These are phyloP conservation scores for Phalacrocorax aristotelis DNA, from an alignment of 2,113 vertebrate genomes.

Conservation along the genomic window DNA sequence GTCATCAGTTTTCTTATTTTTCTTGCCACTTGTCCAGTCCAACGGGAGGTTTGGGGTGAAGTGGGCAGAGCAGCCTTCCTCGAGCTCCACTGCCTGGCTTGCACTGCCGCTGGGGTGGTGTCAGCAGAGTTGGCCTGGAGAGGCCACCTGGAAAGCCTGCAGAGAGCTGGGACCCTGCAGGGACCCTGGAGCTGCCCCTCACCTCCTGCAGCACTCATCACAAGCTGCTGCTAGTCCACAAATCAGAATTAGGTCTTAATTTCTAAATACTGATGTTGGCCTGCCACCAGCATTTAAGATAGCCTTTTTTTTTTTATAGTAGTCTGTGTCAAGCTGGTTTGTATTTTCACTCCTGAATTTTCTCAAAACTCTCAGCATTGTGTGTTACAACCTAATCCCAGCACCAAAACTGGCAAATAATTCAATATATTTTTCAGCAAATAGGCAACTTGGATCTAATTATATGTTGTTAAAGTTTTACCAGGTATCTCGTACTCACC, in stretches of 20 bases:
- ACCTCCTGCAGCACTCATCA: neutral
- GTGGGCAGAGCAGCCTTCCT: neutral
- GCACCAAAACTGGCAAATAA: neutral
- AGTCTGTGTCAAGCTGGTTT: neutral
- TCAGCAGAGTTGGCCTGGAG: rapidly evolving
- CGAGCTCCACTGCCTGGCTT: rapidly evolving
- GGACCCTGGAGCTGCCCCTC: rapidly evolving
- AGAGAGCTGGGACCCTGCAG: rapidly evolving
- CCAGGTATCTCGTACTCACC: neutral
- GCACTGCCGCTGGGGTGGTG: rapidly evolving
- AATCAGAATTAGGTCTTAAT: neutral
- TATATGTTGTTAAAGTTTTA: conserved; percentile 15
- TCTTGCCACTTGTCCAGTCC: rapidly evolving
- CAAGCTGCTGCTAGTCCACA: neutral
- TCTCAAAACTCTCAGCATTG: neutral
- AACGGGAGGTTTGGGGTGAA: rapidly evolving
- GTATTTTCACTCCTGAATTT: conserved; percentile 28
- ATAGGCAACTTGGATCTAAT: neutral
- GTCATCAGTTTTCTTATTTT: neutral
- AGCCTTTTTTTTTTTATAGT: neutral
- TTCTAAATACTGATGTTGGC: neutral
- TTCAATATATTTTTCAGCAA: conserved; percentile 1
- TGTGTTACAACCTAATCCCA: neutral
- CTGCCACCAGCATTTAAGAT: neutral
- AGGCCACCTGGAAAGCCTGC: neutral